Percentiles rank a stretch among this genome's conserved stretches.
Evolutionary conservation across 2,888 invertebrate species (phyloP).

Genomic region (Melangyna quadrimaculata): DNA sequence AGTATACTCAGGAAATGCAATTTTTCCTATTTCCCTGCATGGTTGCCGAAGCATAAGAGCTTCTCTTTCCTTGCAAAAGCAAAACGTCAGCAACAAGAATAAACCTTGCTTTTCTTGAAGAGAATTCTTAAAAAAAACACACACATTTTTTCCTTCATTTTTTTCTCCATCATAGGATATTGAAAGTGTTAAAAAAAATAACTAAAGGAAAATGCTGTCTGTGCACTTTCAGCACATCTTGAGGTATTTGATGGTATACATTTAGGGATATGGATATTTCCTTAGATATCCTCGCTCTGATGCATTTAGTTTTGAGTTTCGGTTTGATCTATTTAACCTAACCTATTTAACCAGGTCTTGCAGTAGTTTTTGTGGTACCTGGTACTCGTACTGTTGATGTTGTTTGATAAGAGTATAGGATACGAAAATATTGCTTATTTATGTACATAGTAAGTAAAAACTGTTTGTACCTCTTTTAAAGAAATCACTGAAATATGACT

Average conservation of each 20-base stretch:
- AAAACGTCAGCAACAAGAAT: conserved; percentile 61
- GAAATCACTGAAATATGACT: no score
- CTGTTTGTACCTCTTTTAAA: no score
- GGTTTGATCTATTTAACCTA: conserved; percentile 42
- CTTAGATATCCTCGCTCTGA: conserved; percentile 20
- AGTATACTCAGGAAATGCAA: conserved; percentile 54
- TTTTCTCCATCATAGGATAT: conserved; percentile 8
- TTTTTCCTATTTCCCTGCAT: conserved; percentile 67
- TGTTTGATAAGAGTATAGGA: not conserved
- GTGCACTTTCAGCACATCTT: conserved; percentile 58
- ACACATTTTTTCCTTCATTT: not conserved
- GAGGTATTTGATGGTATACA: conserved; percentile 15
- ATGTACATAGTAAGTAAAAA: no score
- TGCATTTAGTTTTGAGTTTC: conserved; percentile 39
- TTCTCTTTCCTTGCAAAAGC: conserved; percentile 27
- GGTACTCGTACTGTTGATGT: no score
- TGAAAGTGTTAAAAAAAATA: conserved; percentile 18
- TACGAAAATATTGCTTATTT: not conserved
- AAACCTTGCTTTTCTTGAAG: not conserved
- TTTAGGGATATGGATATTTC: conserved; percentile 55
- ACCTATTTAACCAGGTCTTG: conserved; percentile 12
- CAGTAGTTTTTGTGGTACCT: not conserved
- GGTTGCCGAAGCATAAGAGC: conserved; percentile 51
- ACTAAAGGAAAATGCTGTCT: conserved; percentile 8
- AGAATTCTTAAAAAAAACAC: not conserved